Base-by-base conservation (phyloP, 2,888 invertebrate genomes). In the Trimorus sp. region DNA sequence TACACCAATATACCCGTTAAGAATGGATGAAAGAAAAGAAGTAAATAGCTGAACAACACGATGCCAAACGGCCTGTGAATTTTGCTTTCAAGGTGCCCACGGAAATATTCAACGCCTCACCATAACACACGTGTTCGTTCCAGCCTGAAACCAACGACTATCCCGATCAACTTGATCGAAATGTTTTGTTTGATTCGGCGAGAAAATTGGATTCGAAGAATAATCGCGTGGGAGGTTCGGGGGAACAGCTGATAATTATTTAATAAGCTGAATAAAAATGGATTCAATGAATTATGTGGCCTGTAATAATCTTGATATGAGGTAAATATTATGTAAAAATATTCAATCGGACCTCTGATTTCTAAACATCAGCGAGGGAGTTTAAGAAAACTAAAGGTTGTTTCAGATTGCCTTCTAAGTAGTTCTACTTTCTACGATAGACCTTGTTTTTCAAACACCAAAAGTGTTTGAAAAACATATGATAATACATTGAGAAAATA, bases 1-100 rank as follows among this genome's bases (percentile, higher is more conserved):
- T 83, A 81, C 80, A 62, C 83, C 79, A 74, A 80, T 83, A 76
- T 76, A 75, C 68, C 80, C 78, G 80, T 75, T 69, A 71, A 76
- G 71, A 82, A 77, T 69, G 59, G 69, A 75, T 49, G 70, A 77
- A 74, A 84, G 79, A 75, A 85, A 76, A 58, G 68, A 73, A 81
- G 74, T 73, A 74, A 77, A 70, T 56, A 65, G 82, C 65, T 68
- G 74, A 76, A 76, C 48, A 56, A 49, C 53, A 42, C 59, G 56
- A 26, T 75, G 58, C 75, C 75, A 71, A 77, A 74, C 65, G 65
- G 71, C 56, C 79, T 62, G 79, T 70, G 68, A 79, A 75, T 71
- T 79, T 66, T 37, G 66, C 45, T 60, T 75, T 54, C 63, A 68
- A 77, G 58, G 63, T 70, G 68, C 38, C 45, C 69, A 69, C 51